Conservation (phyloP, 1,140 invertebrate genomes). For the Drosophila busckii region DNA sequence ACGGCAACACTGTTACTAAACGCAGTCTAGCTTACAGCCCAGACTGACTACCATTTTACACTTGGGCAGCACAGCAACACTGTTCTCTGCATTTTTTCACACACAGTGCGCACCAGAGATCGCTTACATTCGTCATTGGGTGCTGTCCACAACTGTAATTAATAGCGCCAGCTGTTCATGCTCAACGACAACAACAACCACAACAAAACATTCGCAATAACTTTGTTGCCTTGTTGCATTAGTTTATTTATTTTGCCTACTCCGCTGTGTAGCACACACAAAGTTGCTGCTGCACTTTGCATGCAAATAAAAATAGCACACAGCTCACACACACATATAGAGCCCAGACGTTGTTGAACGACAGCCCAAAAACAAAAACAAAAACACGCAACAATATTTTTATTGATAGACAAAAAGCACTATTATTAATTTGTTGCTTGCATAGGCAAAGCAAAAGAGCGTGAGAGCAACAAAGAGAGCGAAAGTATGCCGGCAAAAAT, state of each 20-base stretch:
- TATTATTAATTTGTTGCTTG: slow-evolving; percentile 13
- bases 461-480: slow-evolving; percentile 1
- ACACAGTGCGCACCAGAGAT: slow-evolving; percentile 1
- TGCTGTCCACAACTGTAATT: slow-evolving; percentile 9
- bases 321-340: slow-evolving; percentile 28
- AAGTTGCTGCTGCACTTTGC: slow-evolving; percentile 32
- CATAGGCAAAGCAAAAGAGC: slow-evolving; percentile 1
- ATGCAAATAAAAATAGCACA: slow-evolving; percentile 61
- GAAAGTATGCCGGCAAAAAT: slow-evolving; percentile 39
- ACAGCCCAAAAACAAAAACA: neutral
- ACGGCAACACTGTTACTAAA: no score
- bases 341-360: slow-evolving; percentile 15
- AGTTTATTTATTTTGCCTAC: slow-evolving; percentile 7
- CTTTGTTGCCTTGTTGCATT: no score
- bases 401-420: slow-evolving; percentile 20
- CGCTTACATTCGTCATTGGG: no score
- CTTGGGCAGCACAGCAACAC: slow-evolving; percentile 28
- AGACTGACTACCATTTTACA: no score
- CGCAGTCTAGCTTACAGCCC: no score
- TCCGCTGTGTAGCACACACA: neutral
- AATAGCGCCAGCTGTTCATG: slow-evolving; percentile 6
- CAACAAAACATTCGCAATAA: no score
- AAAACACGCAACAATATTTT: slow-evolving; percentile 13
- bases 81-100: slow-evolving; percentile 6
- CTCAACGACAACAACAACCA: slow-evolving; percentile 3